Conservation (phyloP, 1,140 invertebrate genomes). For the Apis mellifera region Amel_HAv3.1 CM009931.2:21330001-21330500, state of each 20-base stretch:
- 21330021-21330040: background rate
- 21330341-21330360: background rate
- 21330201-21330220: conserved; percentile 52
- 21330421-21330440: background rate
- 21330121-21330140: background rate
- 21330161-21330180: conserved; percentile 54
- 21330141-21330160: conserved; percentile 61
- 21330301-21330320: conserved; percentile 64
- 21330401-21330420: background rate
- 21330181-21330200: conserved; percentile 61
- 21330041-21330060: conserved; percentile 44
- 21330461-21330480: no score
- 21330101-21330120: background rate
- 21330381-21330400: conserved; percentile 16
- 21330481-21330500: no score
- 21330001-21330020: background rate
- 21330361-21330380: conserved; percentile 28
- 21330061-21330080: conserved; percentile 31
- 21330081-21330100: conserved; percentile 41
- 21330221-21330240: conserved; percentile 66
- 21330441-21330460: no score
- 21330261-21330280: conserved; percentile 40
- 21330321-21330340: conserved; percentile 35
- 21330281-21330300: conserved; percentile 12
- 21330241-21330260: conserved; percentile 58